Percentiles rank a stretch among this genome's conserved stretches.
Conservation (phyloP, 2,797 vertebrate genomes). For the Crypturellus tataupa region DNA sequence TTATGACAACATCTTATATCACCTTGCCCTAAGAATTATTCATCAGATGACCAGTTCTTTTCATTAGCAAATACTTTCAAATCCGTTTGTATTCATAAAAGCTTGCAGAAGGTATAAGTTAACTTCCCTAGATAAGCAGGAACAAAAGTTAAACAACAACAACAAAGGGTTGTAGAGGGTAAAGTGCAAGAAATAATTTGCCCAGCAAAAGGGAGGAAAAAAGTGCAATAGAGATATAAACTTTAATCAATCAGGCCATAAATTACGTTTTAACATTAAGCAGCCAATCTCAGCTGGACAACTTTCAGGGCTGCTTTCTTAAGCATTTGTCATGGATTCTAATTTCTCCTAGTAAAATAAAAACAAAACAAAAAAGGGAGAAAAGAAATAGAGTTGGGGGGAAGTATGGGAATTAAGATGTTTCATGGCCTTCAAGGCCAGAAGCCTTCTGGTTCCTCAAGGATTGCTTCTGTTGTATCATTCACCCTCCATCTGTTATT, state of each 20-base stretch:
- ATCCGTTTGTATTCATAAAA: neutral
- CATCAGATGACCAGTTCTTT: neutral
- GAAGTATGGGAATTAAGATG: neutral
- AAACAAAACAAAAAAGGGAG: neutral
- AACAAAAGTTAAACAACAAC: neutral
- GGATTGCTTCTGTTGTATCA: neutral
- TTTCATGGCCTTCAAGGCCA: neutral
- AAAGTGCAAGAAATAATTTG: neutral
- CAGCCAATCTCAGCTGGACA: neutral
- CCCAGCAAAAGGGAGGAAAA: neutral
- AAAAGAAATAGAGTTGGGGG: neutral
- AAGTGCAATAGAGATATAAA: neutral
- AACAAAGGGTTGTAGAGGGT: too few species aligned
- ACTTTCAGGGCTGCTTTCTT: neutral
- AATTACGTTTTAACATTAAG: neutral
- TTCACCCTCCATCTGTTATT: neutral
- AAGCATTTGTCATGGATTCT: neutral
- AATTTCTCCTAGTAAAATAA: neutral
- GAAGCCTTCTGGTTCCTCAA: neutral
- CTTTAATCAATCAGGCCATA: neutral
- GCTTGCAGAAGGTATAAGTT: neutral
- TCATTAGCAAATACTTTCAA: neutral
- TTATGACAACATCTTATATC: neutral
- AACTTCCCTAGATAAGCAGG: neutral
- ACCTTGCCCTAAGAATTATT: neutral